Evolutionary conservation across 2,797 vertebrate species (phyloP).

Genomic region (Scolopax bukidnonensis): DNA sequence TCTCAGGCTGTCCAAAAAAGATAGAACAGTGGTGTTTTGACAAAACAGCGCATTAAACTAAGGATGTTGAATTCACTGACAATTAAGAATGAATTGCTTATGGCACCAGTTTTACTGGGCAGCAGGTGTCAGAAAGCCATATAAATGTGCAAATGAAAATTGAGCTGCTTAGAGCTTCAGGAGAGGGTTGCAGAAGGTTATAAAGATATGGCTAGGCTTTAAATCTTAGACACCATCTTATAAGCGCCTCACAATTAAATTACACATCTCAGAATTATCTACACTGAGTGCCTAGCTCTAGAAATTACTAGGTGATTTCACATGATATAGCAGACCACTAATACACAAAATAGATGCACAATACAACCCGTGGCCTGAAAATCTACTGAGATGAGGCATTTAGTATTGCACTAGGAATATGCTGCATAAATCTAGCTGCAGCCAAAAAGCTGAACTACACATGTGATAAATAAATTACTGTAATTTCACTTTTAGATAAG

Average conservation of each 20-base stretch:
- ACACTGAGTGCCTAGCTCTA: background rate
- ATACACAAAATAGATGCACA: constrained; percentile 31
- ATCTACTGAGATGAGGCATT: background rate
- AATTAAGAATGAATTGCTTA: constrained; percentile 14
- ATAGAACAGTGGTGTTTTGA: background rate
- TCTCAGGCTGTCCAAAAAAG: background rate
- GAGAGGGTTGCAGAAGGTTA: constrained; percentile 36
- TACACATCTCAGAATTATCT: constrained; percentile 45
- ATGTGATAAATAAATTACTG: constrained; percentile 29
- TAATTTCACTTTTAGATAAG: constrained; percentile 30
- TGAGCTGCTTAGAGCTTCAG: background rate
- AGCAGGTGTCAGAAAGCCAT: constrained; percentile 36
- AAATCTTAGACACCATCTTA: constrained; percentile 54
- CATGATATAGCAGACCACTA: background rate
- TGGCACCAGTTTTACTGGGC: background rate
- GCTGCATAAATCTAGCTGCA: background rate
- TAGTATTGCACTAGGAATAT: background rate
- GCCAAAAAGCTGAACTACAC: background rate
- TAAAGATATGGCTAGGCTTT: constrained; percentile 20
- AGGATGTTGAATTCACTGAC: background rate
- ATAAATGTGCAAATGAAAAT: constrained; percentile 46
- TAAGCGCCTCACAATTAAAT: constrained; percentile 60
- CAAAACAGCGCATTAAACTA: background rate
- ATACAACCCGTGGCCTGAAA: constrained; percentile 25
- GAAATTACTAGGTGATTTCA: constrained; percentile 24